A percentile compares a stretch with the other conserved stretches of the same genome.
Evolutionary conservation across 2,113 vertebrate genomes (phyloP).

Genomic region (Cairina moschata): DNA sequence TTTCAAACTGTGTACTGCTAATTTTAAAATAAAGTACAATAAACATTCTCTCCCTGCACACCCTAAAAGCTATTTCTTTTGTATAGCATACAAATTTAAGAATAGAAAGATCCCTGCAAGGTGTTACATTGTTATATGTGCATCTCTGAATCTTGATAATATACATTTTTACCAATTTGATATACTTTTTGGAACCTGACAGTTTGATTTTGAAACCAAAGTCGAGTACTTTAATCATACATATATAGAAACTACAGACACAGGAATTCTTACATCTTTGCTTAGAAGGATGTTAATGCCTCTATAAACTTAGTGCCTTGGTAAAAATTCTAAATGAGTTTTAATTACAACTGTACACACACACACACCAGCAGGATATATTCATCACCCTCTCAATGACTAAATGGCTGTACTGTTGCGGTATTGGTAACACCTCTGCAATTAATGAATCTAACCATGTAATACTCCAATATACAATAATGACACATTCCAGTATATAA

Average conservation of each 20-base stretch:
- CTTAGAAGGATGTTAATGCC: background rate
- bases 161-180: background rate
- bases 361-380: background rate
- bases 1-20: background rate
- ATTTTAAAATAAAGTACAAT: background rate
- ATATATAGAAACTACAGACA: background rate
- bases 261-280: background rate
- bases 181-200: background rate
- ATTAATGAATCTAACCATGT: background rate
- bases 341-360: background rate
- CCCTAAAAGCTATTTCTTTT: background rate
- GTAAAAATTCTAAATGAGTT: background rate
- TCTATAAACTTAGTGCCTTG: background rate
- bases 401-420: background rate
- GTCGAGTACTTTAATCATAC: background rate
- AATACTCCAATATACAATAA: background rate
- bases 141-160: background rate
- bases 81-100: background rate
- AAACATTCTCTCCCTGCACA: background rate
- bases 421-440: background rate
- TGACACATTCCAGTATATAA: background rate
- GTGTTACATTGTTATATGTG: background rate
- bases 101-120: background rate
- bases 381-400: background rate
- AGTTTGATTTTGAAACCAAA: background rate